These are phyloP conservation scores for Crenuchus spilurus DNA, from an alignment of 2,797 vertebrate genomes.

Conservation along the genomic window DNA sequence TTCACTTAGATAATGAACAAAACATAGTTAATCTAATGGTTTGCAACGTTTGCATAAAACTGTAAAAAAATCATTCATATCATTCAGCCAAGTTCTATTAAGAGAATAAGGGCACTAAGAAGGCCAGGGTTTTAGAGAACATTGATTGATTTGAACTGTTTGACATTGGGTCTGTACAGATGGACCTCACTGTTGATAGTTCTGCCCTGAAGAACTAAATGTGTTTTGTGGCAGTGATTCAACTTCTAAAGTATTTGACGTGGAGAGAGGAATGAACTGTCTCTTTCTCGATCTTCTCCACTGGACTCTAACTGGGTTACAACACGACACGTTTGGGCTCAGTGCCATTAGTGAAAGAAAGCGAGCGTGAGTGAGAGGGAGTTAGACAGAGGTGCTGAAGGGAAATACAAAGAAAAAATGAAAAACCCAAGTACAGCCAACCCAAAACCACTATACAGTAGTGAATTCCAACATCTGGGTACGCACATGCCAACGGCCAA, in stretches of 20 bases:
- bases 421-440: slow-evolving; percentile 19
- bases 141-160: not conserved
- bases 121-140: too few relatives aligned
- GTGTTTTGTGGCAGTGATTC: slow-evolving; percentile 76
- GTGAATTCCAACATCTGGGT: slow-evolving; percentile 52
- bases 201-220: slow-evolving; percentile 69
- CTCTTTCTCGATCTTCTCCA: not conserved
- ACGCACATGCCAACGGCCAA: slow-evolving; percentile 46
- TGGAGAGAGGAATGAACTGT: slow-evolving; percentile 44
- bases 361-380: slow-evolving; percentile 28
- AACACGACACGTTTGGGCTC: not conserved
- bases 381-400: not conserved
- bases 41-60: too few relatives aligned
- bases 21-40: too few relatives aligned
- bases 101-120: too few relatives aligned
- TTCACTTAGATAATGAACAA: too few relatives aligned
- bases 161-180: not conserved
- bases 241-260: slow-evolving; percentile 77
- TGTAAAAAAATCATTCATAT: too few relatives aligned
- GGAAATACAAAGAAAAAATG: slow-evolving; percentile 6
- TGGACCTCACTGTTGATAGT: slow-evolving; percentile 4
- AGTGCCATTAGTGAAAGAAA: not conserved
- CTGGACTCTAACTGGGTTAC: not conserved
- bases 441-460: slow-evolving; percentile 42
- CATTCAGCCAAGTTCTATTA: too few relatives aligned